Evolutionary conservation across 2,888 invertebrate species (phyloP), one percentile per base, ranked within the genome.

Genomic region (Synergus japonicus): DNA sequence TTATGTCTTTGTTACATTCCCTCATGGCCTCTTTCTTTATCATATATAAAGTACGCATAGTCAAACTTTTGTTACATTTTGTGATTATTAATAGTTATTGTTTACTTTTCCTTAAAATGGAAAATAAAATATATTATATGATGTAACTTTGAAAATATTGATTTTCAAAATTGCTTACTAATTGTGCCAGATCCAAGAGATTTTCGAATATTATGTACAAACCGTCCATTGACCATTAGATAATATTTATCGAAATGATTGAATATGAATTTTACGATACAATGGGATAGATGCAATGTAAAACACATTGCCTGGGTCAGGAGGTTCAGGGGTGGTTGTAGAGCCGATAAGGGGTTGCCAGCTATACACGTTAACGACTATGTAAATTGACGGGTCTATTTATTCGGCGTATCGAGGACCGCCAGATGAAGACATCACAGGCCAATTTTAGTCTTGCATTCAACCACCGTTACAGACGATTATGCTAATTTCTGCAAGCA

Each of bases 311-410:
- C 86, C 87, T 87, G 87, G 88, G 88, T 88, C 89, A 87, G 88
- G 86, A 87, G 87, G 88, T 88, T 86, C 85, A 85, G 87, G 81
- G 87, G 84, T 85, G 87, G 84, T 85, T 83, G 83, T 84, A 82
- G 84, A 85, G 84, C 87, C 87, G 90, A 90, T 90, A 90, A 90
- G 89, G 88, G 88, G 85, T 88, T 87, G 89, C 90, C 89, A 90
- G 86, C 83, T 85, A 84, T 86, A 84, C 85, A 85, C 85, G 88
- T 88, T 90, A 91, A 90, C 89, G 90, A 90, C 89, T 91, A 90
- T 91, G 91, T 89, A 91, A 90, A 90, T 90, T 90, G 90, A 90
- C 89, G 88, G 85, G 85, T 90, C 89, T 90, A 90, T 90, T 90
- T 91, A 90, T 90, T 90, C 88, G 85, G 87, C 87, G 87, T 86